Conservation (phyloP, 2,888 invertebrate genomes). For the Anagyrus pseudococci region DNA sequence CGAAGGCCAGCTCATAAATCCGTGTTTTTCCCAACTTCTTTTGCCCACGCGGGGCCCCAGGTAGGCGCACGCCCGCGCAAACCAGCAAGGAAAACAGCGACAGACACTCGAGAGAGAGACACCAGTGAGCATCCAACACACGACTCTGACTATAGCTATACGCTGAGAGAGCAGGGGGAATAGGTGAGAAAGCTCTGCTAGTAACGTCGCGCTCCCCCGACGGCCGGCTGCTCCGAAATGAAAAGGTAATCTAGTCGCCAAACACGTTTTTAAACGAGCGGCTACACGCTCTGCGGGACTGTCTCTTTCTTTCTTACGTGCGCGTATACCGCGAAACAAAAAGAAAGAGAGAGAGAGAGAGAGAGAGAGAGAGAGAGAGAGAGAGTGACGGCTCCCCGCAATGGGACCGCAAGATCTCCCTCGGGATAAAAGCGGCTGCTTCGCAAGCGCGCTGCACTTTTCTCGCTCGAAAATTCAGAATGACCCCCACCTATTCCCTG, state of each 20-base stretch:
- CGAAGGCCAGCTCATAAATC: neutral
- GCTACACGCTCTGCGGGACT: neutral
- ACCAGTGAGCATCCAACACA: too few species aligned
- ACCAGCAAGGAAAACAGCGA: too few species aligned
- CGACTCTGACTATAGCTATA: too few species aligned
- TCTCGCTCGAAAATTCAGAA: too few species aligned
- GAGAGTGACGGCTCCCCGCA: constrained; percentile 44
- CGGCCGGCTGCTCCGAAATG: constrained; percentile 53
- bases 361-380: too few species aligned
- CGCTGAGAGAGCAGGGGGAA: too few species aligned
- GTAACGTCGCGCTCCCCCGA: too few species aligned
- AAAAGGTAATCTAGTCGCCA: constrained; percentile 57
- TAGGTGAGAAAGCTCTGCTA: constrained; percentile 46
- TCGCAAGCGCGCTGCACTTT: constrained; percentile 1
- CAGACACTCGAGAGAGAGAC: too few species aligned
- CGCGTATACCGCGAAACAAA: constrained; percentile 8
- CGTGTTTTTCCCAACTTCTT: neutral
- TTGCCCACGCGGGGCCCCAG: too few species aligned
- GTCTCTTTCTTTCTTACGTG: constrained; percentile 27
- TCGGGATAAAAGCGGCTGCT: constrained; percentile 42
- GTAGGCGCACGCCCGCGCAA: too few species aligned
- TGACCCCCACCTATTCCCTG: too few species aligned
- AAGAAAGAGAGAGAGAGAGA: too few species aligned
- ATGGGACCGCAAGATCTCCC: constrained; percentile 50
- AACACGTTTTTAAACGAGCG: constrained; percentile 52